Conservation (phyloP, 2,797 vertebrate species). For the Limnodromus scolopaceus region DNA sequence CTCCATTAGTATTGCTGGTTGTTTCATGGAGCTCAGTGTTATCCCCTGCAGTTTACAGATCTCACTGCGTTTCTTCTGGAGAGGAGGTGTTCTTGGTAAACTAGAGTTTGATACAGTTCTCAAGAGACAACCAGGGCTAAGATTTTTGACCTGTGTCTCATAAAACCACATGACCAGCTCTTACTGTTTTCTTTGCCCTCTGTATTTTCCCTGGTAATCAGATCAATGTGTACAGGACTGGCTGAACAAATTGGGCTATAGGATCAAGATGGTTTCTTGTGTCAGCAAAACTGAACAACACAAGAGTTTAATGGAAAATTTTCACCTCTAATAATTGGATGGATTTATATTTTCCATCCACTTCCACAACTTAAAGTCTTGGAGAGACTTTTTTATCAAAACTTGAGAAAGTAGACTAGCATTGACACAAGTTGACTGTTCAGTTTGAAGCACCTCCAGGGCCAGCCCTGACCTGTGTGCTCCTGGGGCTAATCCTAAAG, state of each 20-base stretch:
- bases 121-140: neutral
- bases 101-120: neutral
- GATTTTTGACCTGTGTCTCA: neutral
- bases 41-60: neutral
- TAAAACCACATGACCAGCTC: constrained; percentile 16
- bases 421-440: neutral
- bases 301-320: constrained; percentile 20
- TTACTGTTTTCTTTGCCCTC: constrained; percentile 25
- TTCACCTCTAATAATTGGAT: neutral
- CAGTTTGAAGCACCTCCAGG: neutral
- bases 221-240: constrained; percentile 4
- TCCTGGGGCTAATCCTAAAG: neutral
- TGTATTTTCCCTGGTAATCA: constrained; percentile 26
- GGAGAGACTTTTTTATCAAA: neutral
- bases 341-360: neutral
- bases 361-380: neutral
- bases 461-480: neutral
- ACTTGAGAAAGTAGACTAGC: neutral
- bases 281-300: neutral
- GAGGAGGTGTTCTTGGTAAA: neutral
- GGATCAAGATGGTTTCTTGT: constrained; percentile 9
- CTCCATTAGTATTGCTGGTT: neutral
- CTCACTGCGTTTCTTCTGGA: neutral
- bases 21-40: rapidly evolving
- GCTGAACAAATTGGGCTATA: constrained; percentile 28